Percentiles rank a stretch among this genome's conserved stretches.
Evolutionary conservation across 1,140 invertebrate genomes (phyloP).

Genomic region (Parasteatoda tepidariorum): DNA sequence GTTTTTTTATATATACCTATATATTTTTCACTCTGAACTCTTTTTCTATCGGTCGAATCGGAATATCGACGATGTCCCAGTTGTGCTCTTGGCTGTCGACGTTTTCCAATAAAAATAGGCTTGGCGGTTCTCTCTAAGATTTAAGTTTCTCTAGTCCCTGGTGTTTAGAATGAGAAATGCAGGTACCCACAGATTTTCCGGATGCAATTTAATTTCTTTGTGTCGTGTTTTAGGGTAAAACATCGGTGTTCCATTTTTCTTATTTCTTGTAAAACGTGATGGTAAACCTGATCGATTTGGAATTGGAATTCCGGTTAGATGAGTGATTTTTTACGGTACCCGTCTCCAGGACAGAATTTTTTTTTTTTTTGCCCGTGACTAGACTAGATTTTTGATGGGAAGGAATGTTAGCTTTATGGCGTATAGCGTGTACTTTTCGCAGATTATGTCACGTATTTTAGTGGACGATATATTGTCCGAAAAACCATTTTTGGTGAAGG

Average conservation of each 20-base stretch:
- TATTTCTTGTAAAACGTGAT: conserved; percentile 23
- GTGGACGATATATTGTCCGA: too few relatives aligned
- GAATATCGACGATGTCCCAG: conserved; percentile 24
- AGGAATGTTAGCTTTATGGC: neutral
- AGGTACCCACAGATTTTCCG: conserved; percentile 8
- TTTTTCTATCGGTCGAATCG: neutral
- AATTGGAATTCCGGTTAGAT: neutral
- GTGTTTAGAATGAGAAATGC: neutral
- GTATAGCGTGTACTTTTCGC: neutral
- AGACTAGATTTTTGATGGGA: neutral
- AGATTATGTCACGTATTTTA: neutral
- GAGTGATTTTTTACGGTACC: conserved; percentile 8
- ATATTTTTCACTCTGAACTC: neutral
- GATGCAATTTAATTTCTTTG: conserved; percentile 39
- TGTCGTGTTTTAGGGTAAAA: neutral
- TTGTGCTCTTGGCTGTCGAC: neutral
- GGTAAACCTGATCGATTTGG: neutral
- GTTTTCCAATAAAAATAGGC: conserved; percentile 13
- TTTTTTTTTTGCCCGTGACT: neutral
- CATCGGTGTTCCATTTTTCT: neutral
- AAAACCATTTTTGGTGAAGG: too few relatives aligned
- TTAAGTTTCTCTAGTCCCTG: neutral
- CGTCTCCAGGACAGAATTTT: neutral
- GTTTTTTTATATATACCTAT: neutral
- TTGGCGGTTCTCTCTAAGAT: neutral